phyloP scores from a whole-genome alignment of 2,113 vertebrate genomes.

The Pardalotus punctatus region DNA sequence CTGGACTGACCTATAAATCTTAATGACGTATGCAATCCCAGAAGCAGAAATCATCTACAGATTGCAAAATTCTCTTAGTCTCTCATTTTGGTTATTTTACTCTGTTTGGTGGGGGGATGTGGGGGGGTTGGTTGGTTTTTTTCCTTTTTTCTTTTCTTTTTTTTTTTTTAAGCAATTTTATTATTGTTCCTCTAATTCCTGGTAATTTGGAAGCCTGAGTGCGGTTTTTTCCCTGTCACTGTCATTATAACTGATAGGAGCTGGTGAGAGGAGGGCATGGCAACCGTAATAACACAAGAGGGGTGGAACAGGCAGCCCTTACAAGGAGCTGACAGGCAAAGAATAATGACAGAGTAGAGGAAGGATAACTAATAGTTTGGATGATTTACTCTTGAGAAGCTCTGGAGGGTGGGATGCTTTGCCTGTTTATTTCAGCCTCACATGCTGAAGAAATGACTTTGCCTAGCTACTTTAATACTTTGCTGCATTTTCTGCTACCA shows the following conservation, averaged over 20 bases:
- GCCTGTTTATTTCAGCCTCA: conserved; percentile 12
- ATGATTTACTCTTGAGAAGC: conserved; percentile 53
- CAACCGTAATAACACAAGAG: conserved; percentile 8
- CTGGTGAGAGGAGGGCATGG: not conserved
- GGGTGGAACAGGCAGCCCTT: not conserved
- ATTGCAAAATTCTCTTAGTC: conserved; percentile 47
- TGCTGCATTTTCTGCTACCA: not conserved
- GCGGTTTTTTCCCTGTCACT: not conserved
- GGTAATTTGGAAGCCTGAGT: not conserved
- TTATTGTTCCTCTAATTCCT: not conserved
- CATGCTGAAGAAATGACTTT: not conserved
- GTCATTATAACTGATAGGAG: conserved; percentile 11
- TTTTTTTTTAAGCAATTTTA: not conserved
- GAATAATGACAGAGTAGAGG: conserved; percentile 41
- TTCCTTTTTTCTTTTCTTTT: not conserved
- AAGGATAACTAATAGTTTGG: conserved; percentile 32
- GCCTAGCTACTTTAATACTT: not conserved
- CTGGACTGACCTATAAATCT: conserved; percentile 50
- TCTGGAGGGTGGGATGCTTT: conserved; percentile 4
- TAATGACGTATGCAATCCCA: conserved; percentile 28
- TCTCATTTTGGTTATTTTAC: not conserved
- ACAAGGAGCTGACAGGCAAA: not conserved
- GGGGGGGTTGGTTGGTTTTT: not conserved
- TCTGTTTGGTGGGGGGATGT: not conserved
- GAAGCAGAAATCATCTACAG: conserved; percentile 57